These are phyloP conservation scores for Cichlasoma orientale DNA, from an alignment of 2,797 vertebrate species.

Conservation along the genomic window DNA sequence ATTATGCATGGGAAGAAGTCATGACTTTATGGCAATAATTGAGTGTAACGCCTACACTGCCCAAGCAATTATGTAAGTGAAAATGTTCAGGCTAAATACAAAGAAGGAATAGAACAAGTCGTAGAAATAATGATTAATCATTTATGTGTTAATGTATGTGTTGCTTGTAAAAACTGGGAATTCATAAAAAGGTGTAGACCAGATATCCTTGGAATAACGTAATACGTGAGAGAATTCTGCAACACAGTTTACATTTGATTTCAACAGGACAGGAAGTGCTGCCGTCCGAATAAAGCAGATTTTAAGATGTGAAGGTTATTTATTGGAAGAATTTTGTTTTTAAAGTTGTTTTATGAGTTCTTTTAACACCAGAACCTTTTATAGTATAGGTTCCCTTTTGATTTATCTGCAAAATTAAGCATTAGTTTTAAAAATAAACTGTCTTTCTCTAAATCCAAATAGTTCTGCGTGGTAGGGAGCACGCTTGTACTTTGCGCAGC, in stretches of 20 bases:
- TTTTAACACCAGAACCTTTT: not conserved
- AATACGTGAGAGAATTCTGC: not conserved
- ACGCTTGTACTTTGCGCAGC: not conserved
- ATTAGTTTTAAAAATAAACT: not conserved
- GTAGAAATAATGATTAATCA: not conserved
- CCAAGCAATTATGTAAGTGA: not conserved
- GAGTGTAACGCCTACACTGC: not conserved
- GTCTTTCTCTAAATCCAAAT: not conserved
- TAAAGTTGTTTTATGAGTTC: too few relatives aligned
- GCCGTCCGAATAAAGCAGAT: not conserved
- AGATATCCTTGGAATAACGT: not conserved
- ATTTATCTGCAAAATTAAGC: not conserved
- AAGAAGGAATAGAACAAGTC: not conserved
- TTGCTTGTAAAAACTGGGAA: too few relatives aligned
- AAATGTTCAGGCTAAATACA: not conserved
- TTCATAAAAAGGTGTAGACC: not conserved
- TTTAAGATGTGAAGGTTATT: not conserved
- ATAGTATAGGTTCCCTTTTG: not conserved
- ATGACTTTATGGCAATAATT: slow-evolving; percentile 1
- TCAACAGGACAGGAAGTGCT: not conserved
- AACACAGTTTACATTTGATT: not conserved
- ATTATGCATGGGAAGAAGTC: not conserved
- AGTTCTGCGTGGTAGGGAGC: not conserved
- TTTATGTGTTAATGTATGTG: not conserved
- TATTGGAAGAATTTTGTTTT: too few relatives aligned